These are phyloP conservation scores for Acrocyrtus sp. DNA, from an alignment of 2,888 invertebrate species.

Conservation along the genomic window DNA sequence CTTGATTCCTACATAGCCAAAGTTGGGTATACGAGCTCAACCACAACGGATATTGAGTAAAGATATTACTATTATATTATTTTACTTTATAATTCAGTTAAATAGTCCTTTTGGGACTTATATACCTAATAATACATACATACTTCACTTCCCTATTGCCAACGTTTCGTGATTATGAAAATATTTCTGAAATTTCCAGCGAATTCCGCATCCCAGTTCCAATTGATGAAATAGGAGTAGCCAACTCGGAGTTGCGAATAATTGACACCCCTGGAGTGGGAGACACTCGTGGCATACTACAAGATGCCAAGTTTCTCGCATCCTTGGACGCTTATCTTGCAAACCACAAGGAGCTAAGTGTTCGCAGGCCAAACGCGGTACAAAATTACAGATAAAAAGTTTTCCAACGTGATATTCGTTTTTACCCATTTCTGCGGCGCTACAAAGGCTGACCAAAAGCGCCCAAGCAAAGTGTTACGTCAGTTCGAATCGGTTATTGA, in stretches of 20 bases:
- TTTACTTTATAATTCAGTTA: too few relatives aligned
- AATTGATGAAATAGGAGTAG: conserved; percentile 15
- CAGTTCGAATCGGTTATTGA: conserved; percentile 29
- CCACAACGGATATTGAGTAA: conserved; percentile 27
- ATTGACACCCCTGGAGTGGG: conserved; percentile 46
- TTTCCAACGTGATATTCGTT: conserved; percentile 42
- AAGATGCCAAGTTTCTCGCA: conserved; percentile 35
- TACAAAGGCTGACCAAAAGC: not conserved
- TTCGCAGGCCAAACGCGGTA: conserved; percentile 30
- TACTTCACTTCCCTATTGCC: too few relatives aligned
- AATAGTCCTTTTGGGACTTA: too few relatives aligned
- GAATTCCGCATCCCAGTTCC: conserved; percentile 41
- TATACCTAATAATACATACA: too few relatives aligned
- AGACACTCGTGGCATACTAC: conserved; percentile 32
- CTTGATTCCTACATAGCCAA: conserved; percentile 16
- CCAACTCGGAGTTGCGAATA: conserved; percentile 31
- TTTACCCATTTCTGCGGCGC: conserved; percentile 41
- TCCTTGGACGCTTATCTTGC: conserved; percentile 13
- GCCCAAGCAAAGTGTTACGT: not conserved
- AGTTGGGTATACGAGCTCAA: conserved; percentile 7
- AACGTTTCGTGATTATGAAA: too few relatives aligned
- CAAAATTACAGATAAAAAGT: conserved; percentile 28
- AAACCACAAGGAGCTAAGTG: conserved; percentile 31
- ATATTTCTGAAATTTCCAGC: too few relatives aligned
- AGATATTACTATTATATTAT: too few relatives aligned